Evolutionary conservation across 2,888 invertebrate genomes (phyloP).

Genomic region (Tryphoninae sp.): DNA sequence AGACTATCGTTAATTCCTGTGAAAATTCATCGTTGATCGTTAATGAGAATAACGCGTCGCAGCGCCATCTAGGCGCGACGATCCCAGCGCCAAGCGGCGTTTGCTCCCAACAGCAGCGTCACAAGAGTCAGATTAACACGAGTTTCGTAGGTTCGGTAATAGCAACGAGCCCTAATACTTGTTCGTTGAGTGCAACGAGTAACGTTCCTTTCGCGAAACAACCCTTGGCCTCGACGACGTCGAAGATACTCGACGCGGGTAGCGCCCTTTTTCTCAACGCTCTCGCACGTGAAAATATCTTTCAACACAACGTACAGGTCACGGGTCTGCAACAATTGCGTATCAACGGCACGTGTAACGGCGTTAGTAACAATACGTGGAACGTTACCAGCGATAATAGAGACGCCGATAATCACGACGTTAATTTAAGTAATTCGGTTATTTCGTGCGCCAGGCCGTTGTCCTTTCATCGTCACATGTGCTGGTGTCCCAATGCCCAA

Average conservation of each 20-base stretch:
- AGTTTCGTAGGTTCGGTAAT: background rate
- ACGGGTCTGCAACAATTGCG: slow-evolving; percentile 39
- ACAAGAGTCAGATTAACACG: background rate
- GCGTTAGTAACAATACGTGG: slow-evolving; percentile 16
- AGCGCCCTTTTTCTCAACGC: slow-evolving; percentile 61
- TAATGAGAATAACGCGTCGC: slow-evolving; percentile 9
- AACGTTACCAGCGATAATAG: slow-evolving; percentile 13
- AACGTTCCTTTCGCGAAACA: slow-evolving; percentile 1
- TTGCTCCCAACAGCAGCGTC: slow-evolving; percentile 6
- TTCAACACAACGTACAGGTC: slow-evolving; percentile 52
- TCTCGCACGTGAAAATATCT: slow-evolving; percentile 57
- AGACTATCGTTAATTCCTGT: slow-evolving; percentile 9
- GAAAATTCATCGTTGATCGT: slow-evolving; percentile 22
- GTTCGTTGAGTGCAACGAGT: background rate
- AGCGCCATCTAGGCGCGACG: background rate
- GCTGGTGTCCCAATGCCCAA: slow-evolving; percentile 73
- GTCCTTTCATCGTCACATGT: slow-evolving; percentile 79
- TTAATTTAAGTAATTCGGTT: background rate
- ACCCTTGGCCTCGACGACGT: slow-evolving; percentile 13
- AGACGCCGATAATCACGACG: slow-evolving; percentile 42
- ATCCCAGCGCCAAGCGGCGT: background rate
- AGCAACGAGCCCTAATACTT: slow-evolving; percentile 27
- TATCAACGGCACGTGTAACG: background rate
- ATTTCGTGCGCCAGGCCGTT: slow-evolving; percentile 76
- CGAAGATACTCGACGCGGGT: slow-evolving; percentile 62